Evolutionary conservation across 2,888 invertebrate species (phyloP), one percentile per base, ranked within the genome.

Genomic region (Malacosoma neustria): DNA sequence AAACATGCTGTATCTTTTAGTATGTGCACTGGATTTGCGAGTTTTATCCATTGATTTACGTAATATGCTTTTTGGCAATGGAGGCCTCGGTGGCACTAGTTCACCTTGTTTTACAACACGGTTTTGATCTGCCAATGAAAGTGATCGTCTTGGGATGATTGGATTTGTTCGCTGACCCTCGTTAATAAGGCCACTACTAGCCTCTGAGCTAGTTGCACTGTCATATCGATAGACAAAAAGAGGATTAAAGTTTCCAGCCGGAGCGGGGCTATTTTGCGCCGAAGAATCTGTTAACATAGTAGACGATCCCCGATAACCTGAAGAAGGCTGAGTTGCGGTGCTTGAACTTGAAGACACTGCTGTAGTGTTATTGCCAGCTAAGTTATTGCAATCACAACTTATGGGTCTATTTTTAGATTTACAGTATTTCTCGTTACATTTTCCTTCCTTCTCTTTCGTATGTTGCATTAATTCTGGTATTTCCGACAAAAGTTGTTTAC

Each of bases 301-400:
- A 0, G 95, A 95, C 0, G 95, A 95, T 29, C 95, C 95, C 45
- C 95, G 87, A 60, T 94, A 95, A 2, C 95, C 95, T 9, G 94
- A 94, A 34, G 94, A 94, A 4, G 93, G 94, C 61, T 93, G 94
- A 30, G 94, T 94, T 13, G 89, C 88, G 40, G 92, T 90, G 53
- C 91, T 90, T 43, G 92, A 91, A 68, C 90, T 89, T 9, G 91
- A 89, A 2, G 91, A 91, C 14, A 89, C 85, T 14, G 87, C 86
- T 22, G 87, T 88, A 39, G 81, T 85, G 37, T 88, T n/a, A n/a
- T n/a, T 88, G 35, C 87, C 82, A 39, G 87, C 68, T 41, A 88
- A 72, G 49, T 87, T 87, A 44, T 82, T 81, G 48, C 86, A 88
- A 53, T 90, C 90, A 51, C 89, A 90, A 55, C 89, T 90, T 42